A percentile compares a stretch with the other conserved stretches of the same genome.
Conservation (phyloP, 2,113 vertebrate genomes). For the Petrocephalus zakoni region DNA sequence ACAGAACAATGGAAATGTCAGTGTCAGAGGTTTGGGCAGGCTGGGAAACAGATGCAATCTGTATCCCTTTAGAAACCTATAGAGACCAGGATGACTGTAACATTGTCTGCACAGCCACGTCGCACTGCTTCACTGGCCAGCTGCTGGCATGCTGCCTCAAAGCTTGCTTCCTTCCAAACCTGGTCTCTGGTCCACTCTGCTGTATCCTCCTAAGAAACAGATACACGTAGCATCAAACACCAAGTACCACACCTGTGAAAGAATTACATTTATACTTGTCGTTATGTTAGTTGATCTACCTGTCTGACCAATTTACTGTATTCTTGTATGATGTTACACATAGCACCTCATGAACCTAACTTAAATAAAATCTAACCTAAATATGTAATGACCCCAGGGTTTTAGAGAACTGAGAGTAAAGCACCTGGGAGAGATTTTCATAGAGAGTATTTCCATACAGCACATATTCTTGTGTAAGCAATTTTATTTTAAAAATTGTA, state of each 20-base stretch:
- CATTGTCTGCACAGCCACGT: constrained; percentile 87
- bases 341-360: neutral
- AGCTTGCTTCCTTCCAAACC: constrained; percentile 53
- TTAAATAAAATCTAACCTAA: no score
- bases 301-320: neutral
- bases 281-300: neutral
- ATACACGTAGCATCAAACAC: neutral
- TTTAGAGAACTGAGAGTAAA: neutral
- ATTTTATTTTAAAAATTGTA: neutral
- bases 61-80: constrained; percentile 63
- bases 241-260: neutral
- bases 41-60: neutral
- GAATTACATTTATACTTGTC: neutral
- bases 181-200: constrained; percentile 62
- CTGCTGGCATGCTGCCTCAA: constrained; percentile 78
- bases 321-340: neutral
- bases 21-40: neutral
- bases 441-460: neutral
- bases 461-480: neutral
- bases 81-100: constrained; percentile 83
- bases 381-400: neutral
- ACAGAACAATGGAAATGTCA: neutral
- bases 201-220: constrained; percentile 62
- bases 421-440: neutral
- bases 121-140: constrained; percentile 85